These are phyloP conservation scores for Bothrops jararaca DNA, from an alignment of 2,113 vertebrate genomes.

Conservation along the genomic window DNA sequence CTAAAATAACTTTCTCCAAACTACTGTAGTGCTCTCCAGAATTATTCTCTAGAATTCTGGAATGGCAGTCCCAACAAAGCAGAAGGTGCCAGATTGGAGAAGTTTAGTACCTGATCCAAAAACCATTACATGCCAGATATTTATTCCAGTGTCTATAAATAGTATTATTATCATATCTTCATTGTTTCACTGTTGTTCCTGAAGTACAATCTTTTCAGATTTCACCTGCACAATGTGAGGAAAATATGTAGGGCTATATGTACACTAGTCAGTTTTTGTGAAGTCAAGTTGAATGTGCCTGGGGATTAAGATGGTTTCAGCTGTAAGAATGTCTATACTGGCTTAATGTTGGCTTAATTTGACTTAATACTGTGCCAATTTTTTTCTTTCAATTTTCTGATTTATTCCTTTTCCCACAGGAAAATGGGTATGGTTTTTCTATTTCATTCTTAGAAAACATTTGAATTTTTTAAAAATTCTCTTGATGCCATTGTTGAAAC, in stretches of 20 bases:
- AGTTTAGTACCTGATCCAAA: not conserved
- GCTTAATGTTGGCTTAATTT: not conserved
- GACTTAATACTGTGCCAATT: not conserved
- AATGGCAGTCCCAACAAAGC: not conserved
- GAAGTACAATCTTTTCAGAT: not conserved
- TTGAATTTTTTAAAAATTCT: not conserved
- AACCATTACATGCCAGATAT: not conserved
- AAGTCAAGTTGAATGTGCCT: not conserved
- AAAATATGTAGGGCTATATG: not conserved
- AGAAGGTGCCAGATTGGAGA: not conserved
- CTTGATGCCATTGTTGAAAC: not conserved
- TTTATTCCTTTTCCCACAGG: not conserved
- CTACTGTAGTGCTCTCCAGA: not conserved
- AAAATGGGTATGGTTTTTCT: not conserved
- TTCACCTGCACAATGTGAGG: not conserved
- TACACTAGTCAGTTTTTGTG: not conserved
- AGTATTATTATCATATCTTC: not conserved
- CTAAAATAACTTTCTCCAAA: not conserved
- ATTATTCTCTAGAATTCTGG: not conserved
- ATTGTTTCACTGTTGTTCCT: not conserved
- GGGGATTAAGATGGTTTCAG: not conserved
- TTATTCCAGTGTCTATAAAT: not conserved
- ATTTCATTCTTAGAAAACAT: not conserved
- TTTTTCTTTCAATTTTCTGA: not conserved
- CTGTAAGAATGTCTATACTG: not conserved